phyloP scores from a whole-genome alignment of 37 sponge, comb jelly and placozoan genomes.

The Cladorhizidae sp. region DNA sequence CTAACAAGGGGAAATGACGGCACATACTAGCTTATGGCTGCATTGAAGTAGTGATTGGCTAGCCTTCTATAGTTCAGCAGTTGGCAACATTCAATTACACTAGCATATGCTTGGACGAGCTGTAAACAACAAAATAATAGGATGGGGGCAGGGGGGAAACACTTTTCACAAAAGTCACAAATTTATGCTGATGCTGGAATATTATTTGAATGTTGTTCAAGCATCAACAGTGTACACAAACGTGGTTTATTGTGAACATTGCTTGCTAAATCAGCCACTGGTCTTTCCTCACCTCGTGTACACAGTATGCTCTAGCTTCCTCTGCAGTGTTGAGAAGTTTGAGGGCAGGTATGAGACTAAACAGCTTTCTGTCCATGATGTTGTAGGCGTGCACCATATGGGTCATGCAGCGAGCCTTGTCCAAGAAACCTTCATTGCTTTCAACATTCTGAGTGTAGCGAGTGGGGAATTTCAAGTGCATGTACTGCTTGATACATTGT shows the following conservation, averaged over 20 bases:
- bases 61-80: slow-evolving; percentile 42
- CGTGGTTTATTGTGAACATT: too few relatives aligned
- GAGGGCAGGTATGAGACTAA: slow-evolving; percentile 64
- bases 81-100: slow-evolving; percentile 80
- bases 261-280: background rate
- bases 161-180: too few relatives aligned
- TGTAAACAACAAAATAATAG: slow-evolving; percentile 14
- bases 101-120: slow-evolving; percentile 82
- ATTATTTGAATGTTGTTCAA: too few relatives aligned
- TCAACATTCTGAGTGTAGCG: slow-evolving; percentile 20
- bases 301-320: slow-evolving; percentile 52
- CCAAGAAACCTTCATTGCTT: slow-evolving; percentile 34
- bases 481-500: slow-evolving; percentile 48
- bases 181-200: too few relatives aligned
- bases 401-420: slow-evolving; percentile 66
- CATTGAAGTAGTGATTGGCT: slow-evolving; percentile 40
- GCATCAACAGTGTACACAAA: too few relatives aligned
- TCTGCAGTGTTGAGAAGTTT: slow-evolving; percentile 74
- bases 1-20: too few relatives aligned
- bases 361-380: slow-evolving; percentile 56
- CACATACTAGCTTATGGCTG: slow-evolving; percentile 47
- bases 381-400: slow-evolving; percentile 72
- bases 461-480: slow-evolving; percentile 59
- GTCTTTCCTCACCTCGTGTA: slow-evolving; percentile 52
- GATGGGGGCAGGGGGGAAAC: background rate